Conservation (phyloP, 2,888 invertebrate species). For the Cryptosula pallasiana region DNA sequence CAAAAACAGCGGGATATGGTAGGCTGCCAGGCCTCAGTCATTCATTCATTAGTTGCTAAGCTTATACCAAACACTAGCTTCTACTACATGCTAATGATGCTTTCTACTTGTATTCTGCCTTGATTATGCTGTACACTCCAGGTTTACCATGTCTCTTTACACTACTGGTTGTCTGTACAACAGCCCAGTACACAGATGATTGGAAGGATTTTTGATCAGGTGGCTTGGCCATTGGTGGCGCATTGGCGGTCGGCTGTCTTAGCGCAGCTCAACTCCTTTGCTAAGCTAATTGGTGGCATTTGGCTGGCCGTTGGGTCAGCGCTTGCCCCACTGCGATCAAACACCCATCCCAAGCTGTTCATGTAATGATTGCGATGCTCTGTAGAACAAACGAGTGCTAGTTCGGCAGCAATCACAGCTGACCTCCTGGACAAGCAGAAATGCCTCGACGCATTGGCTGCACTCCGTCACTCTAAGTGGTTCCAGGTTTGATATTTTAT, state of each 20-base stretch:
- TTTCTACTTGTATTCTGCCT: constrained; percentile 13
- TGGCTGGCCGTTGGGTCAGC: neutral
- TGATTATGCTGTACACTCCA: constrained; percentile 23
- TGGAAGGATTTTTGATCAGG: constrained; percentile 55
- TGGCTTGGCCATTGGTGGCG: constrained; percentile 26
- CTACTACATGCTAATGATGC: neutral
- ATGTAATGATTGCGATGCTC: neutral
- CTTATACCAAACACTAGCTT: too few species aligned
- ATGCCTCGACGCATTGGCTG: constrained; percentile 99
- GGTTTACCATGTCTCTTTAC: neutral
- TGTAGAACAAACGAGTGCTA: constrained; percentile 15
- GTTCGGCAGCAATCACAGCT: constrained; percentile 58
- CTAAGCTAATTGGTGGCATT: neutral
- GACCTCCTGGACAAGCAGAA: constrained; percentile 97
- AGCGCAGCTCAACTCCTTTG: too few species aligned
- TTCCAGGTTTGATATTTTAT: constrained; percentile 77
- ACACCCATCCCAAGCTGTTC: constrained; percentile 18
- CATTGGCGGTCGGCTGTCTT: neutral
- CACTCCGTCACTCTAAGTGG: constrained; percentile 99
- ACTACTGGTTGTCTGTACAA: neutral
- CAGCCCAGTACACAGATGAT: constrained; percentile 25
- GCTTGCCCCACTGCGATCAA: neutral
- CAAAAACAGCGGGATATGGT: too few species aligned
- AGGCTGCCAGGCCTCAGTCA: too few species aligned
- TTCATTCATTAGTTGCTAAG: too few species aligned